Evolutionary conservation across 2,888 invertebrate species (phyloP), one percentile per base, ranked within the genome.

Genomic region (Phalera bucephala): DNA sequence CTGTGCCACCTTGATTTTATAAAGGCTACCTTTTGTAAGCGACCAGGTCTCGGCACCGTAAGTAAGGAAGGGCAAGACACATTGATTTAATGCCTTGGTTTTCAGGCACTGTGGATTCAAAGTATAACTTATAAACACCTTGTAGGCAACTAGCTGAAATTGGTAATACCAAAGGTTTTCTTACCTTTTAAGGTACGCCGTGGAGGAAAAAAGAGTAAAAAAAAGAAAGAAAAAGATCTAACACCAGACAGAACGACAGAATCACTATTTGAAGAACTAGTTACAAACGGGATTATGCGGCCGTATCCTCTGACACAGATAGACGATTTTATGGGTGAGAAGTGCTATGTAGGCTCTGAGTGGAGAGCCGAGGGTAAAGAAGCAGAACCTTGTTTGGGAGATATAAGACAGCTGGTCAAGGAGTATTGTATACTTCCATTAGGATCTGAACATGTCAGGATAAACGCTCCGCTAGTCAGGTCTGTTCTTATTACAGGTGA

Each of bases 141-240:
- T n/a, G n/a, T n/a, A n/a, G n/a, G n/a, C n/a, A n/a, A n/a, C n/a
- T n/a, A n/a, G n/a, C n/a, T n/a, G n/a, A n/a, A n/a, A n/a, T n/a
- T n/a, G n/a, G n/a, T n/a, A n/a, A n/a, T n/a, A n/a, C n/a, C n/a
- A n/a, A n/a, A n/a, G n/a, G n/a, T n/a, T n/a, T n/a, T n/a, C n/a
- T n/a, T n/a, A n/a, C n/a, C n/a, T n/a, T n/a, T 38, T 20, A 31
- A 95, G 82, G 91, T 93, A 0, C 91, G 95, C 20, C 92, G 95
- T 8, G 94, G 95, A 14, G 95, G 95, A 0, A 97, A 97, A 63
- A 98, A 98, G 68, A 93, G 92, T 52, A 97, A 97, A 75, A 97
- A 96, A 86, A 97, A 96, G 77, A 97, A 97, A 77, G 97, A 97
- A 68, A 98, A 98, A 76, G 98, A 98, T 83, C 86, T 98, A 31